Percentiles rank a stretch among this genome's conserved stretches.
Evolutionary conservation across 2,797 vertebrate genomes (phyloP).

Genomic region (Cichlasoma orientale): DNA sequence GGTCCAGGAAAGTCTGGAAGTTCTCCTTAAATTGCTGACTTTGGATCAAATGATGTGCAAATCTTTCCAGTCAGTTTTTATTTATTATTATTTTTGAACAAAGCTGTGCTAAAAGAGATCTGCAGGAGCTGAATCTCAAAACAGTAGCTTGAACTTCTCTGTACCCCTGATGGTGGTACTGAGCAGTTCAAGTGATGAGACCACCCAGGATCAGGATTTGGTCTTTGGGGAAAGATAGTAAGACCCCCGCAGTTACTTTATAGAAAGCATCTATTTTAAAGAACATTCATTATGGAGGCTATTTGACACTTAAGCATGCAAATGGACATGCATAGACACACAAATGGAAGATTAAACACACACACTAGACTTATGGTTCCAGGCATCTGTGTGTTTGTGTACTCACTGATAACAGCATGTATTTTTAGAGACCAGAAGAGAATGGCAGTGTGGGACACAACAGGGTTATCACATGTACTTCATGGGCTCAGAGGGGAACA

Average conservation of each 20-base stretch:
- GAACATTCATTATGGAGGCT: background rate
- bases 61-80: background rate
- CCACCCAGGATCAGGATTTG: slow-evolving; percentile 34
- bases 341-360: slow-evolving; percentile 3
- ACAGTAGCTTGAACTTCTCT: background rate
- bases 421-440: slow-evolving; percentile 69
- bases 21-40: background rate
- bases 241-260: background rate
- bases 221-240: background rate
- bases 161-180: background rate
- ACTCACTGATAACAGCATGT: slow-evolving; percentile 60
- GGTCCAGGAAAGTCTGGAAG: background rate
- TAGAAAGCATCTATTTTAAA: background rate
- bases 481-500: slow-evolving; percentile 39
- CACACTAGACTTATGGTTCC: background rate
- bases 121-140: background rate
- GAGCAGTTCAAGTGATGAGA: slow-evolving; percentile 27
- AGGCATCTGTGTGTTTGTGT: slow-evolving; percentile 30
- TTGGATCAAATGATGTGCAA: background rate
- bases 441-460: slow-evolving; percentile 60
- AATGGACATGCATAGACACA: slow-evolving; percentile 16
- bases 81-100: background rate
- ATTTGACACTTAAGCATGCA: slow-evolving; percentile 12
- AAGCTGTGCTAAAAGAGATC: background rate
- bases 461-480: slow-evolving; percentile 64